phyloP scores from a whole-genome alignment of 2,888 invertebrate species.

The Polymixis flavicincta region DNA sequence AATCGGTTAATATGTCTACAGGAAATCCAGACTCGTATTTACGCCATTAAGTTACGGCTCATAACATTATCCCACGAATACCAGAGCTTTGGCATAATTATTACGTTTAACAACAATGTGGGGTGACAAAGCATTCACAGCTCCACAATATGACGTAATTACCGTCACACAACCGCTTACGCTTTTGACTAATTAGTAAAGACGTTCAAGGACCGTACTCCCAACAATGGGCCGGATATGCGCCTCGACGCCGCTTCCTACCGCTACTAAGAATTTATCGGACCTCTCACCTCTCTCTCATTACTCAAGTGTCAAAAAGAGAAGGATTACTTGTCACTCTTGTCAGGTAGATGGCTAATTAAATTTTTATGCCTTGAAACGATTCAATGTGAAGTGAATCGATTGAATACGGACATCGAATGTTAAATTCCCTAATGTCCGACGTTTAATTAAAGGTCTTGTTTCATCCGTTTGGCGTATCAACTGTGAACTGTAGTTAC shows the following conservation, averaged over 20 bases:
- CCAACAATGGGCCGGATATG: constrained; percentile 81
- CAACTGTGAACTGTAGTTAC: constrained; percentile 67
- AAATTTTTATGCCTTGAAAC: constrained; percentile 83
- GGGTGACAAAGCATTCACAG: constrained; percentile 61
- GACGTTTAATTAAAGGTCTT: constrained; percentile 73
- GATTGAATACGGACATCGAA: constrained; percentile 73
- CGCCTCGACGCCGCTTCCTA: constrained; percentile 85
- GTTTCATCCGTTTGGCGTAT: constrained; percentile 67
- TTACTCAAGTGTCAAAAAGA: constrained; percentile 66
- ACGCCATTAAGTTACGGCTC: constrained; percentile 3
- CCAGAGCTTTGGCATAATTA: constrained; percentile 42
- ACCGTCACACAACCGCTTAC: constrained; percentile 77
- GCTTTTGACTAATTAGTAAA: constrained; percentile 78
- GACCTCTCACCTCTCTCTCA: constrained; percentile 67
- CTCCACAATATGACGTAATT: constrained; percentile 65
- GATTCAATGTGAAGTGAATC: constrained; percentile 76
- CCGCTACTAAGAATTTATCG: constrained; percentile 70
- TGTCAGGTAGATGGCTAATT: constrained; percentile 83
- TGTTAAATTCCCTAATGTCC: constrained; percentile 68
- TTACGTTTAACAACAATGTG: constrained; percentile 59
- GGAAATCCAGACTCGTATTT: neutral
- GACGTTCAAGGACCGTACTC: constrained; percentile 77
- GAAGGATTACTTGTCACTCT: constrained; percentile 66
- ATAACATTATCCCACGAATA: constrained; percentile 40
- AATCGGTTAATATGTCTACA: constrained; percentile 2